phyloP scores from a whole-genome alignment of 1,140 invertebrate genomes.

The Acromyrmex echinatior region DNA sequence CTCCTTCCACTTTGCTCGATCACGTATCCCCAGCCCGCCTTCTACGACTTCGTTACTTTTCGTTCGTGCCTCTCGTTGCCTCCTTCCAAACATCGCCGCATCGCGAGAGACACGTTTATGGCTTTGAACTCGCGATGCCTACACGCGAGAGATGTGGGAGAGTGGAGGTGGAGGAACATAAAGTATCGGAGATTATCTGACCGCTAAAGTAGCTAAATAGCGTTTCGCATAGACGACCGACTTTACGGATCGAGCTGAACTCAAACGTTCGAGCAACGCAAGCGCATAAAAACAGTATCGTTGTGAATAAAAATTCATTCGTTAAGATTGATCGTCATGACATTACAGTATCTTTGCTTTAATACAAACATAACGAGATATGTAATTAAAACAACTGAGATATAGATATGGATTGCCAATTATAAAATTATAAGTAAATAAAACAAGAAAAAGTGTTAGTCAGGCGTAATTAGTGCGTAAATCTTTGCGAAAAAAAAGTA shows the following conservation, averaged over 20 bases:
- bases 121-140: conserved; percentile 28
- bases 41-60: conserved; percentile 33
- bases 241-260: neutral
- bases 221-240: conserved; percentile 11
- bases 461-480: no score
- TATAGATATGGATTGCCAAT: no score
- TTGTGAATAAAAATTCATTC: neutral
- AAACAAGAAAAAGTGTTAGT: no score
- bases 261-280: neutral
- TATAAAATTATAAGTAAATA: no score
- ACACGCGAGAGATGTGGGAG: conserved; percentile 30
- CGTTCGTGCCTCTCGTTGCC: conserved; percentile 52
- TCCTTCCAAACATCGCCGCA: conserved; percentile 24
- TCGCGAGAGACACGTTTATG: conserved; percentile 50
- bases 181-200: conserved; percentile 61
- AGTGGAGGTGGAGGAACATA: conserved; percentile 23
- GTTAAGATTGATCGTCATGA: neutral
- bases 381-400: neutral
- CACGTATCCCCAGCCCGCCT: conserved; percentile 10
- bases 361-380: neutral
- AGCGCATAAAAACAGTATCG: neutral
- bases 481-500: no score
- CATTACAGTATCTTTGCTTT: neutral
- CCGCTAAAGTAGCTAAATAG: conserved; percentile 22
- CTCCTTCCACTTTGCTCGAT: neutral